These are phyloP conservation scores for Zelostemma sp. DNA, from an alignment of 1,140 invertebrate genomes.

Conservation along the genomic window DNA sequence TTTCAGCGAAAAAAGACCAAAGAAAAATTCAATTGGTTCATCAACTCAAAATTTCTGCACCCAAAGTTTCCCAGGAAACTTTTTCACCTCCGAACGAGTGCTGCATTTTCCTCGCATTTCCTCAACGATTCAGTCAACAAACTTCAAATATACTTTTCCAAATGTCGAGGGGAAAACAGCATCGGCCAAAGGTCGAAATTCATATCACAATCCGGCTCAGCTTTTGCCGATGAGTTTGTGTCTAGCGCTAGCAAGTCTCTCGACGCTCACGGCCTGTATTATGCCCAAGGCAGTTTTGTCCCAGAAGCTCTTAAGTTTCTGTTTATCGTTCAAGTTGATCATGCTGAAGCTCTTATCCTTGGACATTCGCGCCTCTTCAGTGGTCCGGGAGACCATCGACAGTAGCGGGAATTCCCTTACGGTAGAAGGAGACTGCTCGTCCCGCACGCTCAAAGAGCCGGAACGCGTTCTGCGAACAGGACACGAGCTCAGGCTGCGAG, in stretches of 20 bases:
- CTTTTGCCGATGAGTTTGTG: slow-evolving; percentile 52
- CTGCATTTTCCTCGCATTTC: background rate
- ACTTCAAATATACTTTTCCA: background rate
- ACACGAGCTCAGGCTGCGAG: slow-evolving; percentile 51
- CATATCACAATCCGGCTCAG: slow-evolving; percentile 14
- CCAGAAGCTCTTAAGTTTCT: slow-evolving; percentile 48
- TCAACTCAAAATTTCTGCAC: background rate
- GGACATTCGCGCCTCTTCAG: slow-evolving; percentile 17
- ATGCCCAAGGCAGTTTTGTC: slow-evolving; percentile 52
- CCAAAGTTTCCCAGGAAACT: too few species aligned
- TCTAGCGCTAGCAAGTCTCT: slow-evolving; percentile 54
- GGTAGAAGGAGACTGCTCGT: slow-evolving; percentile 18
- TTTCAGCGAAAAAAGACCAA: background rate
- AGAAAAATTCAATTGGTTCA: background rate
- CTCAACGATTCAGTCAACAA: background rate
- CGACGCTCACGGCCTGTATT: slow-evolving; percentile 56
- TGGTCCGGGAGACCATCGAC: slow-evolving; percentile 51
- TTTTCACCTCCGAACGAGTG: background rate
- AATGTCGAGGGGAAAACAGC: slow-evolving; percentile 2
- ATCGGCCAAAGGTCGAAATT: background rate
- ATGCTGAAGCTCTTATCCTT: slow-evolving; percentile 61
- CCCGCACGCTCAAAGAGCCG: slow-evolving; percentile 9
- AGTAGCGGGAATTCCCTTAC: slow-evolving; percentile 59
- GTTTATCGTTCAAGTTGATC: slow-evolving; percentile 57
- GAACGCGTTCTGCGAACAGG: slow-evolving; percentile 41